Evolutionary conservation across 2,888 invertebrate genomes (phyloP).

Genomic region (Steinernema carpocapsae): DNA sequence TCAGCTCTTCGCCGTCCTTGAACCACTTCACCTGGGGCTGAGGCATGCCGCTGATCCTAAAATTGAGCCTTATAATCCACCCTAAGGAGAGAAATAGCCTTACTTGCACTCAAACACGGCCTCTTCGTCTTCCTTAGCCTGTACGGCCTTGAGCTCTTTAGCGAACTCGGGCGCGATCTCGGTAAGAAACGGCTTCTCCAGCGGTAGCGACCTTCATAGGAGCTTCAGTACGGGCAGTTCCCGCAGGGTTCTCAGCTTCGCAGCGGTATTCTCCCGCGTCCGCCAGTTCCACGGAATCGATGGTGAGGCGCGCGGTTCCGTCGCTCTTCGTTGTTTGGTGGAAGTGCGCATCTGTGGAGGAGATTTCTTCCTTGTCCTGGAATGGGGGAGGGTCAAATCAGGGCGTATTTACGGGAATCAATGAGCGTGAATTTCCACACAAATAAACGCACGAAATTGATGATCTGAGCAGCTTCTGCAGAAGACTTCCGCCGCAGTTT

Average conservation of each 20-base stretch:
- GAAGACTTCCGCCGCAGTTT: no score
- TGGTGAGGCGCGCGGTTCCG: slow-evolving; percentile 80
- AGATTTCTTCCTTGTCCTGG: slow-evolving; percentile 48
- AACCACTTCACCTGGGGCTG: slow-evolving; percentile 85
- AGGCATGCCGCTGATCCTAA: slow-evolving; percentile 74
- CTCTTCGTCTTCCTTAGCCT: slow-evolving; percentile 88
- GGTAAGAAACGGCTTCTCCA: slow-evolving; percentile 36
- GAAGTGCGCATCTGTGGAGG: slow-evolving; percentile 43
- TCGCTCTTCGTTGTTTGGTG: slow-evolving; percentile 45
- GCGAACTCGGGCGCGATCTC: slow-evolving; percentile 79
- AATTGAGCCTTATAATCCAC: neutral
- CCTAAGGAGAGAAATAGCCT: slow-evolving; percentile 70
- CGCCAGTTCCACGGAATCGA: slow-evolving; percentile 82
- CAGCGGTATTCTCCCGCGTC: slow-evolving; percentile 76
- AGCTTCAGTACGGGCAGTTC: slow-evolving; percentile 79
- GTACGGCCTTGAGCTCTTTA: slow-evolving; percentile 77
- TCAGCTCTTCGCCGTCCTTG: slow-evolving; percentile 75
- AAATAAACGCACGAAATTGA: no score
- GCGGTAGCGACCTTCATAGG: slow-evolving; percentile 71
- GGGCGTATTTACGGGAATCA: no score
- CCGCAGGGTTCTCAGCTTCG: slow-evolving; percentile 78
- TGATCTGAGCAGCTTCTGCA: no score
- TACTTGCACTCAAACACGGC: slow-evolving; percentile 81
- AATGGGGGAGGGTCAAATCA: no score
- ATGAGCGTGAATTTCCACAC: no score